A percentile compares a stretch with the other conserved stretches of the same genome.
Evolutionary conservation across 2,797 vertebrate genomes (phyloP).

Genomic region (Perodicticus potto): DNA sequence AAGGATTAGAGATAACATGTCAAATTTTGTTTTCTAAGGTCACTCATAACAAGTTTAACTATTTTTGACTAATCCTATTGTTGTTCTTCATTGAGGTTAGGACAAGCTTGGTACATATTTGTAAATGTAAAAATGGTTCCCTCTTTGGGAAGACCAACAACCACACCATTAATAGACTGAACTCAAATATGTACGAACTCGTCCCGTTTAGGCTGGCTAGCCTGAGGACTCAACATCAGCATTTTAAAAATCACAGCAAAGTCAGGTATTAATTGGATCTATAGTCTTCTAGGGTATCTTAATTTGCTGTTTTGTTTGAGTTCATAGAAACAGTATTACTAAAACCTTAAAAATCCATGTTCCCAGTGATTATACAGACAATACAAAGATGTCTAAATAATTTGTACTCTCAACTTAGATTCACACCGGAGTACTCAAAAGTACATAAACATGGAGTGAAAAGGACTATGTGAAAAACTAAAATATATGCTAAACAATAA

Average conservation of each 20-base stretch:
- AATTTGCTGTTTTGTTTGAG: not conserved
- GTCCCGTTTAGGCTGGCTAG: not conserved
- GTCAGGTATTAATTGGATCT: not conserved
- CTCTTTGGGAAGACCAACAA: constrained; percentile 1
- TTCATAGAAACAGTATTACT: not conserved
- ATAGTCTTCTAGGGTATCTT: not conserved
- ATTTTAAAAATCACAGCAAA: not conserved
- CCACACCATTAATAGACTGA: not conserved
- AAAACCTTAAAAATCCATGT: not conserved
- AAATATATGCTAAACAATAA: not conserved
- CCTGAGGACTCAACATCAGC: not conserved
- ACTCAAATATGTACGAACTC: not conserved
- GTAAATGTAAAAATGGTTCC: not conserved
- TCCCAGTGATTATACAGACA: not conserved
- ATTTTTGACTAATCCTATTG: not conserved
- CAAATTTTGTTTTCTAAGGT: not conserved
- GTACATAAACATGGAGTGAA: not conserved
- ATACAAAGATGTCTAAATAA: not conserved
- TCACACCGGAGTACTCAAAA: not conserved
- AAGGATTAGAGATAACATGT: not conserved
- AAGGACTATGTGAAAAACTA: not conserved
- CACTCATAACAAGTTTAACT: not conserved
- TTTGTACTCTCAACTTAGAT: not conserved
- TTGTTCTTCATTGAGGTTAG: not conserved
- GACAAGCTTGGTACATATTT: not conserved